Conservation (phyloP, 1,140 invertebrate genomes). For the Akabosia matsudoensis region DNA sequence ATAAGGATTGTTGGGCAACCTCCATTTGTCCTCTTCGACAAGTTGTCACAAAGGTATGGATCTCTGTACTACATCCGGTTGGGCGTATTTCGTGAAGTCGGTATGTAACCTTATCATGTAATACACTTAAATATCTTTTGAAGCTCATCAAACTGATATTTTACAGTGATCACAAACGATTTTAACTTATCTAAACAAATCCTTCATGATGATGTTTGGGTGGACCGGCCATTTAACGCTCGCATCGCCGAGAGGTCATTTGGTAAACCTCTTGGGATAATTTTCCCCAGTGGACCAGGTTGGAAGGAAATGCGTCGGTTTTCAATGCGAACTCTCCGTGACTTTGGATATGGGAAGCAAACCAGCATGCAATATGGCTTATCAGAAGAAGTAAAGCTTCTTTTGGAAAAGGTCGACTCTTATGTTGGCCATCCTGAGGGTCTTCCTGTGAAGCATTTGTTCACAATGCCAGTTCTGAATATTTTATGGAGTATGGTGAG, state of each 20-base stretch:
- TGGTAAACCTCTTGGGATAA: slow-evolving; percentile 29
- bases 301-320: slow-evolving; percentile 37
- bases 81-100: not conserved
- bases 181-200: slow-evolving; percentile 32
- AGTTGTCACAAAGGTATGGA: not conserved
- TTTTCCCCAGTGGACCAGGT: slow-evolving; percentile 13
- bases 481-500: slow-evolving; percentile 53
- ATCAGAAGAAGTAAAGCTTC: slow-evolving; percentile 21
- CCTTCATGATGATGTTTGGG: slow-evolving; percentile 21
- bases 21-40: not conserved
- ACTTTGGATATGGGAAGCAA: slow-evolving; percentile 33
- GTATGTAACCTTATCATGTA: not conserved
- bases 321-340: slow-evolving; percentile 27
- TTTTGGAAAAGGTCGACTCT: not conserved
- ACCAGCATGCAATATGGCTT: slow-evolving; percentile 26
- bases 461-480: slow-evolving; percentile 49
- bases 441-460: slow-evolving; percentile 37
- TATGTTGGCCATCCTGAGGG: not conserved
- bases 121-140: not conserved
- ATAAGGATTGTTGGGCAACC: not conserved
- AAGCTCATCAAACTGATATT: not conserved
- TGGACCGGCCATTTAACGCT: slow-evolving; percentile 24
- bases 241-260: slow-evolving; percentile 28
- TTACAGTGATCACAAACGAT: slow-evolving; percentile 35
- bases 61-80: not conserved